These are phyloP conservation scores for Neosalanx taihuensis DNA, from an alignment of 2,797 vertebrate species.

Conservation along the genomic window DNA sequence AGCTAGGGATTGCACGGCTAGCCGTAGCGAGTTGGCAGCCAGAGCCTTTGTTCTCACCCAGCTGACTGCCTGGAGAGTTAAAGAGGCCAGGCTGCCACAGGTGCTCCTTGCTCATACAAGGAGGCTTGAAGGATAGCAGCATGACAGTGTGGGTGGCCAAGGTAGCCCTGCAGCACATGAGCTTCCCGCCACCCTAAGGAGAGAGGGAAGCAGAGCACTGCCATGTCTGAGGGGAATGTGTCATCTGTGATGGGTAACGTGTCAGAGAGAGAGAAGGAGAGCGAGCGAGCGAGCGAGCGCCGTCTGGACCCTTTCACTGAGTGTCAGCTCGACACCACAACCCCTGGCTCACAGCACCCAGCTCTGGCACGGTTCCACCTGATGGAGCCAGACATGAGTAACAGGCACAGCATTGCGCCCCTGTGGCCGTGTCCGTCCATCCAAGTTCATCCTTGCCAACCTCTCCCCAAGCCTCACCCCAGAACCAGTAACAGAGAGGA, in stretches of 20 bases:
- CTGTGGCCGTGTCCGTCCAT: constrained; percentile 10
- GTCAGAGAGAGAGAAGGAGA: constrained; percentile 21
- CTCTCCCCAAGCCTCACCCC: constrained; percentile 26
- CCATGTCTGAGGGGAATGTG: constrained; percentile 27
- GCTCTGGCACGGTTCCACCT: constrained; percentile 29
- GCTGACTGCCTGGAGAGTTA: constrained; percentile 54
- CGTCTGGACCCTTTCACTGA: constrained; percentile 30
- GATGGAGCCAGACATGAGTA: constrained; percentile 11
- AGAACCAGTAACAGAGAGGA: constrained; percentile 10
- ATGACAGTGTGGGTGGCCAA: constrained; percentile 30
- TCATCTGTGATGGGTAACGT: constrained; percentile 40
- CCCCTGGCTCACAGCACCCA: constrained; percentile 19
- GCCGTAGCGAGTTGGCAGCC: constrained; percentile 50
- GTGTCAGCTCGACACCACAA: constrained; percentile 14
- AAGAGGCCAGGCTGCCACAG: constrained; percentile 55
- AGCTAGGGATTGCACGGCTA: constrained; percentile 46
- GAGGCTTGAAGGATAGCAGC: constrained; percentile 40
- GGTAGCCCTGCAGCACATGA: constrained; percentile 23
- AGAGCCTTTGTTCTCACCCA: constrained; percentile 49
- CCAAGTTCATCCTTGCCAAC: not conserved
- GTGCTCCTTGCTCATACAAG: constrained; percentile 39
- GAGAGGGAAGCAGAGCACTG: constrained; percentile 24
- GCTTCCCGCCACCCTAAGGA: not conserved
- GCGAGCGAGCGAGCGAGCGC: not conserved
- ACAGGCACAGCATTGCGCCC: constrained; percentile 15